phyloP scores from a whole-genome alignment of 2,113 vertebrate species.

The Lontra canadensis region DNA sequence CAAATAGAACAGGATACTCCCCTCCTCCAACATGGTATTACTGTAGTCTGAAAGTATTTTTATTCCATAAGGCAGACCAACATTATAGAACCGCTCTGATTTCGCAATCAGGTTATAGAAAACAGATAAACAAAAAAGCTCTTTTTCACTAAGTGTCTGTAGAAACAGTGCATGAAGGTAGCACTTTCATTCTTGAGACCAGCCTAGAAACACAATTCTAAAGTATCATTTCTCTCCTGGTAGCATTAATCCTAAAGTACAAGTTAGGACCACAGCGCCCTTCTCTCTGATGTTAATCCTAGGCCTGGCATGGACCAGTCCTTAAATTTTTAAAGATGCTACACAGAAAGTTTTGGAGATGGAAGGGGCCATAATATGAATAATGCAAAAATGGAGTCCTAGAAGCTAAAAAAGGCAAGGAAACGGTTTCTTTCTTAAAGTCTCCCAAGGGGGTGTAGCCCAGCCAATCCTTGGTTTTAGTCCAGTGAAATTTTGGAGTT shows the following conservation, averaged over 20 bases:
- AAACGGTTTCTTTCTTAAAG: not conserved
- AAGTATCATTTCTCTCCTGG: not conserved
- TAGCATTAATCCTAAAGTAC: not conserved
- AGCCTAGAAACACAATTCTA: not conserved
- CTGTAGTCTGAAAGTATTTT: not conserved
- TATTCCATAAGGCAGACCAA: not conserved
- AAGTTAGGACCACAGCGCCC: not conserved
- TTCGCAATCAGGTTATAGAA: not conserved
- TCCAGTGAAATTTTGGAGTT: not conserved
- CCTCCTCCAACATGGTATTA: not conserved
- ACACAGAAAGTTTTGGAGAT: not conserved
- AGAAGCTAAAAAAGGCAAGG: not conserved
- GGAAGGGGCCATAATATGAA: not conserved
- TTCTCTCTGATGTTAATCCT: not conserved
- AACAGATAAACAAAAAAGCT: not conserved
- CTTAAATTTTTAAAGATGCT: not conserved
- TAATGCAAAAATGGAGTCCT: not conserved
- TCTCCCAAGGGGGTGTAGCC: not conserved
- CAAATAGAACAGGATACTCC: not conserved
- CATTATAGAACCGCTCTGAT: not conserved
- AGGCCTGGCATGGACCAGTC: not conserved
- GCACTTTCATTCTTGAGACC: not conserved
- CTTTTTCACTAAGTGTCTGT: not conserved
- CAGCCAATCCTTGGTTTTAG: not conserved
- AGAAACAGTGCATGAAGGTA: not conserved